These are phyloP conservation scores for Aricia agestis DNA, from an alignment of 1,140 invertebrate species.

Conservation along the genomic window DNA sequence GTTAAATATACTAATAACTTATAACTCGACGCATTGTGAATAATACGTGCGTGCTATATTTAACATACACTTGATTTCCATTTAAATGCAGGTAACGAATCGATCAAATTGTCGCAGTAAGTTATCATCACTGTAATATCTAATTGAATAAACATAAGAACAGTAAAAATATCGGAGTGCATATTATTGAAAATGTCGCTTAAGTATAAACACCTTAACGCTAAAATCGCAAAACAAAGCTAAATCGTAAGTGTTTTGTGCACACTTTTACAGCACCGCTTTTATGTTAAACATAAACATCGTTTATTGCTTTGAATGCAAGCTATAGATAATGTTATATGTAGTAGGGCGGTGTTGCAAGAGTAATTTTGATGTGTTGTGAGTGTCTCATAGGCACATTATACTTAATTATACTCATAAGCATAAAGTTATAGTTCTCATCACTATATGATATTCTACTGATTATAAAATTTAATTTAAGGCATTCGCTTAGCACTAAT, in stretches of 20 bases:
- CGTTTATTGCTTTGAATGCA: background rate
- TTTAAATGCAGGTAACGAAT: too few relatives aligned
- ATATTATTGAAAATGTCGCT: too few relatives aligned
- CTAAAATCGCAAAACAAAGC: background rate
- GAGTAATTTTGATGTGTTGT: background rate
- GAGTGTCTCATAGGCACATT: conserved; percentile 2
- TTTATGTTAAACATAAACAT: background rate
- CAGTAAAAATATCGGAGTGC: too few relatives aligned
- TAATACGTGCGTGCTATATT: too few relatives aligned
- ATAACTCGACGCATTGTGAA: too few relatives aligned
- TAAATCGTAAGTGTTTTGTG: background rate
- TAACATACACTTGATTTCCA: too few relatives aligned
- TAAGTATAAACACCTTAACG: too few relatives aligned
- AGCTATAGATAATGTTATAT: background rate
- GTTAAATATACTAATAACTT: too few relatives aligned
- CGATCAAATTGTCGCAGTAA: too few relatives aligned
- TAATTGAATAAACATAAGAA: too few relatives aligned
- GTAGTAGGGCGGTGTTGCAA: background rate
- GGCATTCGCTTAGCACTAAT: background rate
- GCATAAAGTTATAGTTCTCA: background rate
- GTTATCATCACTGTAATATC: too few relatives aligned
- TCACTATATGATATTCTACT: background rate
- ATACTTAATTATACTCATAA: conserved; percentile 1
- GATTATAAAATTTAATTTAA: background rate
- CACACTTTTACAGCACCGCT: background rate